A percentile compares a stretch with the other conserved stretches of the same genome.
Conservation (phyloP, 2,888 invertebrate genomes). For the Lobophora halterata region DNA sequence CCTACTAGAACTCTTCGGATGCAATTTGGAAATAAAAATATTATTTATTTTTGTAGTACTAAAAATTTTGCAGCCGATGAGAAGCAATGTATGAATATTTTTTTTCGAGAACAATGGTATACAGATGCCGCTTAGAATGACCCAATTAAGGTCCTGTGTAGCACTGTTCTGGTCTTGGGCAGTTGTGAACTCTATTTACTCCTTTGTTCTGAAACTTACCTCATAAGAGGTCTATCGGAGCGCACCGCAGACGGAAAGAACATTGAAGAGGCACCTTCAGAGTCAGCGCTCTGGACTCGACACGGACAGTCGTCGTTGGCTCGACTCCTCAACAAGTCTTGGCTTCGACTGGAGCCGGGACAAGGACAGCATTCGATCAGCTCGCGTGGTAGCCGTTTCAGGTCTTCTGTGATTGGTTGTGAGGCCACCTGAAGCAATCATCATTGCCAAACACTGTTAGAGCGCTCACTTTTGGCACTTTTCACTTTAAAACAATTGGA, state of each 20-base stretch:
- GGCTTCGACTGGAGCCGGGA: constrained; percentile 28
- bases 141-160: no score
- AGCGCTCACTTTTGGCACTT: not conserved
- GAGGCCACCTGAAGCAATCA: constrained; percentile 42
- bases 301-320: constrained; percentile 49
- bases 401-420: constrained; percentile 43
- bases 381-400: constrained; percentile 16
- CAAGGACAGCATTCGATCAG: constrained; percentile 61
- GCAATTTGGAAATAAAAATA: no score
- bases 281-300: constrained; percentile 43
- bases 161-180: no score
- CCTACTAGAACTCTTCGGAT: no score
- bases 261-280: constrained; percentile 55
- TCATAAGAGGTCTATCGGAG: constrained; percentile 39
- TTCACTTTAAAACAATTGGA: no score
- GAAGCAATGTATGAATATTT: no score
- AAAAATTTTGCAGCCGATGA: no score
- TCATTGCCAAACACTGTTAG: not conserved
- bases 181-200: no score
- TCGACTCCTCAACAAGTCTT: constrained; percentile 16
- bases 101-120: no score
- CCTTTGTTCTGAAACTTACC: constrained; percentile 44
- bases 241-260: constrained; percentile 48
- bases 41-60: no score
- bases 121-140: no score